Conservation (phyloP, 1,140 invertebrate genomes). For the Prorops nasuta region DNA sequence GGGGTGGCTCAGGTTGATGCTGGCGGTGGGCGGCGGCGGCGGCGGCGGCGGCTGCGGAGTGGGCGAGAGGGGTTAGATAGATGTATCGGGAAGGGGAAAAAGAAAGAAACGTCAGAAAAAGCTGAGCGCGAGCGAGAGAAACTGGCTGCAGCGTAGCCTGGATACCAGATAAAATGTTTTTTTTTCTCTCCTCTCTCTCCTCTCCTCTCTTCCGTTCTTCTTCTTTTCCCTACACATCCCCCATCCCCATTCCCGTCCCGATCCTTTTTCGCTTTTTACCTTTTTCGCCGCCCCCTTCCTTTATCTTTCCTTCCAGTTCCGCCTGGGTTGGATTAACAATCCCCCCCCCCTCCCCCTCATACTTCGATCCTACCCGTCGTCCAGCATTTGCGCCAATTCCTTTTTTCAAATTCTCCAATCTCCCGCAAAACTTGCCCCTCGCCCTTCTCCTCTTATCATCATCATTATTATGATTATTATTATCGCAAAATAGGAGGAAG, state of each 20-base stretch:
- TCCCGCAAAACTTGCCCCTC: slow-evolving; percentile 1
- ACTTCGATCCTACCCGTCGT: slow-evolving; percentile 1
- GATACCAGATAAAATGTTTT: slow-evolving; percentile 39
- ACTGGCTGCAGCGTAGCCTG: slow-evolving; percentile 24
- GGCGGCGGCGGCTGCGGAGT: slow-evolving; percentile 8
- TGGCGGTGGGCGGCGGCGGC: background rate
- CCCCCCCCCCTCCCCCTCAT: slow-evolving; percentile 6
- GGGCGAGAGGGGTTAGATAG: slow-evolving; percentile 10
- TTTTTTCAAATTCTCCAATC: too few species aligned
- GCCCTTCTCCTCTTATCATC: background rate
- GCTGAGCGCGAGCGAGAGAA: background rate
- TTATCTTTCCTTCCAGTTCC: slow-evolving; percentile 33
- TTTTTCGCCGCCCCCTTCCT: slow-evolving; percentile 12
- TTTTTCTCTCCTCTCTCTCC: slow-evolving; percentile 22
- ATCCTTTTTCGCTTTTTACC: slow-evolving; percentile 6
- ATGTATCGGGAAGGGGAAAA: slow-evolving; percentile 9
- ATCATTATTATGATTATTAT: too few species aligned
- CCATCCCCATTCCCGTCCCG: slow-evolving; percentile 4
- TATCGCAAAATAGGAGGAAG: too few species aligned
- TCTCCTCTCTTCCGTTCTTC: slow-evolving; percentile 10
- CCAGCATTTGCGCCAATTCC: too few species aligned
- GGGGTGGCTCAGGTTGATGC: background rate
- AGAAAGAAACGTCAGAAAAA: slow-evolving; percentile 6
- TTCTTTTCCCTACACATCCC: too few species aligned
- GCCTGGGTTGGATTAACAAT: slow-evolving; percentile 37